These are phyloP conservation scores for Cyprinodon variegatus DNA, from an alignment of 2,113 vertebrate species.

Conservation along the genomic window DNA sequence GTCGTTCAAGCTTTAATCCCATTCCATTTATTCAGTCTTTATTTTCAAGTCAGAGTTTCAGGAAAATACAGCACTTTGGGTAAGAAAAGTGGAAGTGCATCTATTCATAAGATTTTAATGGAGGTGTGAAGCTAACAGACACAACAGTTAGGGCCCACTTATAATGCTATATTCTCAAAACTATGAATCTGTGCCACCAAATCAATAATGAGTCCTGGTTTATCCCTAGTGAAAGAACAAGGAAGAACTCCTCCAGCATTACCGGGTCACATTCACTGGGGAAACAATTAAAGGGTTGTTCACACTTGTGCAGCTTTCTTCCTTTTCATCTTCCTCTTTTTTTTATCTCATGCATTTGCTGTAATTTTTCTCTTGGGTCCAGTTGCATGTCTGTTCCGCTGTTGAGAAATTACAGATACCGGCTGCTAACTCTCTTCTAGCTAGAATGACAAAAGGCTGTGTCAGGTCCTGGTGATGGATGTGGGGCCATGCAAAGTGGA, in stretches of 20 bases:
- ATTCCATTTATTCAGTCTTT: constrained; percentile 72
- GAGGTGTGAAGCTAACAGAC: constrained; percentile 27
- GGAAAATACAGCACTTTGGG: constrained; percentile 36
- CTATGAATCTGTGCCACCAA: constrained; percentile 50
- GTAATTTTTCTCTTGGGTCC: constrained; percentile 70
- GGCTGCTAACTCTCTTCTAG: constrained; percentile 61
- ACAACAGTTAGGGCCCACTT: constrained; percentile 36
- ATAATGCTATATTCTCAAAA: constrained; percentile 44
- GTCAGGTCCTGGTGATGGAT: constrained; percentile 67
- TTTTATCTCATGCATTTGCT: constrained; percentile 39
- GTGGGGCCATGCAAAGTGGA: constrained; percentile 58
- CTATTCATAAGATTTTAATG: constrained; percentile 21
- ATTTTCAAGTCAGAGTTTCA: constrained; percentile 66
- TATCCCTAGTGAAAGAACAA: constrained; percentile 64
- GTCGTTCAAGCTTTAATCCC: constrained; percentile 72
- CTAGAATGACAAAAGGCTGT: constrained; percentile 63
- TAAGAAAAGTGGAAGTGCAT: constrained; percentile 28
- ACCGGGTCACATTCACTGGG: constrained; percentile 71
- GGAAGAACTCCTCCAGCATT: constrained; percentile 65
- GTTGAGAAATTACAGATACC: constrained; percentile 71
- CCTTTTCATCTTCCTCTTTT: neutral
- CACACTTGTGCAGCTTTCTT: constrained; percentile 42
- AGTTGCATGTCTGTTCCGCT: constrained; percentile 50
- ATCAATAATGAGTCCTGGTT: constrained; percentile 75
- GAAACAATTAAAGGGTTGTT: constrained; percentile 76